Conservation (phyloP, 1,140 invertebrate species). For the Goniozus legneri region DNA sequence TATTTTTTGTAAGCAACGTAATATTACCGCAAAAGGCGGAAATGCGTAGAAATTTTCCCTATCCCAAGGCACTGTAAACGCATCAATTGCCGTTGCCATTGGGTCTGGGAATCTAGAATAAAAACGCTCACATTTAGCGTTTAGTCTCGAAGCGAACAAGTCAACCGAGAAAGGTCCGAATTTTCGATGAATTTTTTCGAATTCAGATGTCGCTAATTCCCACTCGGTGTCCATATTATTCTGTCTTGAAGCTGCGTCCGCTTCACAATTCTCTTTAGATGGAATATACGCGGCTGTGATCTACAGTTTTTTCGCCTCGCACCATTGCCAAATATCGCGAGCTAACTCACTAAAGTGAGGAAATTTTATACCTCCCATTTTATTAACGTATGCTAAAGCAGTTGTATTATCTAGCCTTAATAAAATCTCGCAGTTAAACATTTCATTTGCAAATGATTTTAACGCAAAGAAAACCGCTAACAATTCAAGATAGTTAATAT, state of each 20-base stretch:
- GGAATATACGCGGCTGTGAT: not conserved
- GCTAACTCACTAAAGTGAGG: not conserved
- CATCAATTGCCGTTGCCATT: not conserved
- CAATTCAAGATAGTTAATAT: not conserved
- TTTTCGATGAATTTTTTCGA: too few relatives aligned
- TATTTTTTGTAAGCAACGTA: not conserved
- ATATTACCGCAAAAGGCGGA: not conserved
- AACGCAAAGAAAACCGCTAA: not conserved
- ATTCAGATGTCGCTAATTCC: too few relatives aligned
- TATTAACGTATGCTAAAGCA: not conserved
- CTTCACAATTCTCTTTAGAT: not conserved
- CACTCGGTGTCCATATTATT: too few relatives aligned
- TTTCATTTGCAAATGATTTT: not conserved
- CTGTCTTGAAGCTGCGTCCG: too few relatives aligned
- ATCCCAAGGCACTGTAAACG: not conserved
- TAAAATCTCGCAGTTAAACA: not conserved
- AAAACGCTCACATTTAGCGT: not conserved
- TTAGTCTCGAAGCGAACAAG: not conserved
- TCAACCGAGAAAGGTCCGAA: too few relatives aligned
- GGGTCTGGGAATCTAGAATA: not conserved
- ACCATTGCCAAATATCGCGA: not conserved
- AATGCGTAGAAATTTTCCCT: not conserved
- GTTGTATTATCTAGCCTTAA: not conserved
- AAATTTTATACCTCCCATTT: not conserved
- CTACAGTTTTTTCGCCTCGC: not conserved